Evolutionary conservation across 2,888 invertebrate species (phyloP), one percentile per base, ranked within the genome.

Genomic region (Portevinia maculata): DNA sequence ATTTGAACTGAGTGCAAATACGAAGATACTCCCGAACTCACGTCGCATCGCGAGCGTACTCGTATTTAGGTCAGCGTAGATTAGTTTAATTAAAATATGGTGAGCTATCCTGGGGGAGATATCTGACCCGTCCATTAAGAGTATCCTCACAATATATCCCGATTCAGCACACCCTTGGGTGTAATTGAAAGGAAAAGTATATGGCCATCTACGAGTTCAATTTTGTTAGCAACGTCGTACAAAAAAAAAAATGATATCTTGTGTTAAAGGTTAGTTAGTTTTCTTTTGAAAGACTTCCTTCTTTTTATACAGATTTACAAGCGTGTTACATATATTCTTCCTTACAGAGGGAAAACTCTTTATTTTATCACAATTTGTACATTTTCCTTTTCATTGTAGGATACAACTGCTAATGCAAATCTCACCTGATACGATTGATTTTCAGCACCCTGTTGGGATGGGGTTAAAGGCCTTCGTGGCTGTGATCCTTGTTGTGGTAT

Each of bases 401-500:
- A 37, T 9, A 0, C 28, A 6, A 7, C n/a, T n/a, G n/a, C n/a
- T n/a, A n/a, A n/a, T n/a, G n/a, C n/a, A n/a, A 3, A 37, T 86
- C 90, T 87, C 85, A 91, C 93, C 91, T 91, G 91, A 88, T 90
- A 91, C 74, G 90, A 88, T 86, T 89, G 91, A 87, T 89, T 91
- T 84, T 91, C 91, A 78, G 90, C 89, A 39, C 92, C 90, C 91
- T 91, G 95, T 92, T 91, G 95, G 91, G 94, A 94, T 75, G 96
- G 96, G 84, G 96, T 96, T 86, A 96, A 93, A 85, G 96, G 96
- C 89, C 96, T 93, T 84, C 96, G 92, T 87, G 94, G 94, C 86
- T 94, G 94, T 88, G 93, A 92, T 86, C 93, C 92, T 85, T 92
- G 92, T 87, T 94, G 94, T 86, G 94, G 95, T 88, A 95, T 93